Base-by-base conservation (phyloP, 2,888 invertebrate species). In the Nomada fabriciana region DNA sequence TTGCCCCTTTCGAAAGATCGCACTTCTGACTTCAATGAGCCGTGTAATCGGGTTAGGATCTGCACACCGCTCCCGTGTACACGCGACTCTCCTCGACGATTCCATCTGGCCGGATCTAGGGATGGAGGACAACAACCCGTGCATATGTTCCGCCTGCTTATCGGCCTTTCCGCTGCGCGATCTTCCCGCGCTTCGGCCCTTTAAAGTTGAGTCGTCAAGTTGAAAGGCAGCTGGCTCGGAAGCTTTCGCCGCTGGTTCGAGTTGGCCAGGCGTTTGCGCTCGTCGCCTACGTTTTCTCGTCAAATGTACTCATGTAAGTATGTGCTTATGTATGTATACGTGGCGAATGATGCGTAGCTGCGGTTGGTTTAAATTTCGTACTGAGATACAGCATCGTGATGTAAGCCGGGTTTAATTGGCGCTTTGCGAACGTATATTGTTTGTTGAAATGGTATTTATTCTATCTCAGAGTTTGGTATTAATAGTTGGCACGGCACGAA, bases 21-120 rank as follows among this genome's bases (percentile, higher is more conserved):
- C 92, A 93, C 93, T 94, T 91, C 90, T 90, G 90, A 92, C 93
- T 93, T 93, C 94, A 93, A 94, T 94, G 93, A 93, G 90, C 91
- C 91, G 92, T 92, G 90, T 94, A 93, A 93, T 93, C 94, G 91
- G 93, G 93, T 93, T 93, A 93, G 91, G 90, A 91, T 91, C 89
- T 85, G 88, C 88, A 87, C 89, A 86, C 87, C 86, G 89, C 88
- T 86, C 84, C 76, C 71, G 71, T 83, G 80, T 78, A 85, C 85
- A 87, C 89, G 88, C 89, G 88, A 79, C 89, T 87, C 87, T 88
- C 88, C 85, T 83, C 79, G 86, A 86, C 85, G 85, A 88, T 89
- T 91, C 90, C 92, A 92, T 93, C 92, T 92, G 92, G 85, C 88
- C 55, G 70, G 75, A 67, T 77, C 80, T 71, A 61, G 69, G 67